These are phyloP conservation scores for Eutrigla gurnardus DNA, from an alignment of 2,797 vertebrate genomes.

Conservation along the genomic window DNA sequence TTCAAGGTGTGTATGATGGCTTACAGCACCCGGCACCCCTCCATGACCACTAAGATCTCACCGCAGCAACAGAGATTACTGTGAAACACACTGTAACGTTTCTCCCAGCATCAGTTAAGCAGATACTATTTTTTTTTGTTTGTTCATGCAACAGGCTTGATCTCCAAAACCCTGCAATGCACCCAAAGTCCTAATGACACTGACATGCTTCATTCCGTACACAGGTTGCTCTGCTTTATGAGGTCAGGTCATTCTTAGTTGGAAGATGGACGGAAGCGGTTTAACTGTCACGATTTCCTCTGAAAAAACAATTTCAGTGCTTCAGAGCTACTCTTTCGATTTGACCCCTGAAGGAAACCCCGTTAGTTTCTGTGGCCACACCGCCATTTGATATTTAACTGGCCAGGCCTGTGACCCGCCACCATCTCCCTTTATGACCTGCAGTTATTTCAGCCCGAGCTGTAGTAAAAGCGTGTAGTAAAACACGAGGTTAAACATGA, in stretches of 20 bases:
- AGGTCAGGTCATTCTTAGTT: conserved; percentile 3
- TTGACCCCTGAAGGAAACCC: conserved; percentile 45
- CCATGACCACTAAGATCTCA: neutral
- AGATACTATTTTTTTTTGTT: neutral
- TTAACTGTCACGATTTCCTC: conserved; percentile 25
- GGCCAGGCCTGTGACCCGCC: conserved; percentile 56
- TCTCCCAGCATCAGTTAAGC: neutral
- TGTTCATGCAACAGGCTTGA: neutral
- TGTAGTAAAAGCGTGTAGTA: conserved; percentile 71
- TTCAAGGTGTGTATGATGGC: conserved; percentile 19
- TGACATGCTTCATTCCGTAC: neutral
- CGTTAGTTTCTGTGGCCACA: conserved; percentile 37
- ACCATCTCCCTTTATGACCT: conserved; percentile 70
- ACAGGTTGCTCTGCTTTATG: conserved; percentile 8
- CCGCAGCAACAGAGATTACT: neutral
- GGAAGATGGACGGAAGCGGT: neutral
- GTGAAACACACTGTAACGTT: neutral
- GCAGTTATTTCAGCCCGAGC: conserved; percentile 66
- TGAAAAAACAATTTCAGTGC: conserved; percentile 40
- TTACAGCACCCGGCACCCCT: neutral
- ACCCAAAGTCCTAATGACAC: neutral
- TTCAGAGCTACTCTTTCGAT: conserved; percentile 33
- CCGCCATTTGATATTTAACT: conserved; percentile 53
- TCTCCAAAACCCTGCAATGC: neutral
- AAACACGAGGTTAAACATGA: conserved; percentile 72